A percentile compares a stretch with the other conserved stretches of the same genome.
Evolutionary conservation across 2,113 vertebrate species (phyloP).

Genomic region (Lepidothrix coronata): DNA sequence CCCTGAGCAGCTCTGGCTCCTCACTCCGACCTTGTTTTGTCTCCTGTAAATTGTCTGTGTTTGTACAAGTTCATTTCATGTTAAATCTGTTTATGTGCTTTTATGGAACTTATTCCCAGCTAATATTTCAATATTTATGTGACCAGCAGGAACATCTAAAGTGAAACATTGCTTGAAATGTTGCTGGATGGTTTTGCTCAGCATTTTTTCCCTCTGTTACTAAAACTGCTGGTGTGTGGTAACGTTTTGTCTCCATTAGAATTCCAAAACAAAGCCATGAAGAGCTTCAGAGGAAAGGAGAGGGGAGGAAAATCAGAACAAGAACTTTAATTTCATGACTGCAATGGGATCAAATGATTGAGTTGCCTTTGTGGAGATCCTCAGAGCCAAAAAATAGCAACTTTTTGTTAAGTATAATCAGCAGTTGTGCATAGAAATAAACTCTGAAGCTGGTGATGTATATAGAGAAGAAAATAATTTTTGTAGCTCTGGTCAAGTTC

Average conservation of each 20-base stretch:
- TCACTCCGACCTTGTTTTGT: neutral
- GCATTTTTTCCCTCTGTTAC: neutral
- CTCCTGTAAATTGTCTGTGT: neutral
- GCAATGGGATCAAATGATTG: neutral
- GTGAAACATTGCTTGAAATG: neutral
- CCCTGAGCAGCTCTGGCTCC: neutral
- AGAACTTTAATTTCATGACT: neutral
- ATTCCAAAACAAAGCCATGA: slow-evolving; percentile 1
- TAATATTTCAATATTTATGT: neutral
- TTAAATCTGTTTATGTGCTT: neutral
- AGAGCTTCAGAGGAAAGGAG: neutral
- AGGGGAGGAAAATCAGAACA: neutral
- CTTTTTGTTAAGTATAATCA: neutral
- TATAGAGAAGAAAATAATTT: slow-evolving; percentile 21
- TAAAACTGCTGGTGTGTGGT: neutral
- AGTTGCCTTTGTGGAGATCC: slow-evolving; percentile 32
- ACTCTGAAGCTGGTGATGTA: neutral
- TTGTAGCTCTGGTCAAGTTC: slow-evolving; percentile 12
- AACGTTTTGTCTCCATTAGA: neutral
- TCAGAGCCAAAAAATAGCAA: neutral
- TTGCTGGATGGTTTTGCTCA: neutral
- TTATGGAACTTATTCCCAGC: neutral
- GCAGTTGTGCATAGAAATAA: neutral
- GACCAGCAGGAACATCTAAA: neutral
- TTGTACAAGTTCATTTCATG: neutral